Percentiles rank a stretch among this genome's conserved stretches.
These are phyloP conservation scores for Aphelenchoides besseyi DNA, from an alignment of 1,140 invertebrate species.

Conservation along the genomic window DNA sequence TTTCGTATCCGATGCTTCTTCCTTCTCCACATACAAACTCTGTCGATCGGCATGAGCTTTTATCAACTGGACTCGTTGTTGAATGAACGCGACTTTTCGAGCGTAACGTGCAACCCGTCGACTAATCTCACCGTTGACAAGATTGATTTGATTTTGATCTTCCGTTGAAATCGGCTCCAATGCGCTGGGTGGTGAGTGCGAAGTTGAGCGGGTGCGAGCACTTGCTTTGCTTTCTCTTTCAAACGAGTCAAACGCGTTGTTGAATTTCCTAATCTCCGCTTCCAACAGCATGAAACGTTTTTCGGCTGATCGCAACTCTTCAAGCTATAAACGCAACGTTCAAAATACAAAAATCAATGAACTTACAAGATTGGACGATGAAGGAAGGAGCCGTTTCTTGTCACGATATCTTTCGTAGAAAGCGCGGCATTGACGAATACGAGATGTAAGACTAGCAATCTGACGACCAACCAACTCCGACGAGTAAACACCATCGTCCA, in stretches of 20 bases:
- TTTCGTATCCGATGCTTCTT: background rate
- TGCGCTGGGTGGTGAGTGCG: background rate
- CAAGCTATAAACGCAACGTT: background rate
- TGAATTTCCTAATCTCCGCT: background rate
- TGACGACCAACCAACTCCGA: background rate
- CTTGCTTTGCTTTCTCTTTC: background rate
- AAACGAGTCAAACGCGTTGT: background rate
- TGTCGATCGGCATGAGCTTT: background rate
- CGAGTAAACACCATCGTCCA: background rate
- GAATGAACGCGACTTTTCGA: background rate
- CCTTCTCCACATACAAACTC: background rate
- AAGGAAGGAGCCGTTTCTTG: background rate
- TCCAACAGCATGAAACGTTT: background rate
- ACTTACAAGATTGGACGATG: background rate
- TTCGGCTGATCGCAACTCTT: background rate
- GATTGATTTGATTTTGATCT: constrained; percentile 8
- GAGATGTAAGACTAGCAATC: background rate
- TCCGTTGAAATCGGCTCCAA: background rate
- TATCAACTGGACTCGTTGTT: background rate
- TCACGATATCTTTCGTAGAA: background rate
- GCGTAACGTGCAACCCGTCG: background rate
- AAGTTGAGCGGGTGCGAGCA: background rate
- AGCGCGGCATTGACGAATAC: background rate
- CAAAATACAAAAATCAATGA: background rate
- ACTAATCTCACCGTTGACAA: background rate